phyloP scores from a whole-genome alignment of 2,113 vertebrate genomes.

The Siniperca chuatsi region DNA sequence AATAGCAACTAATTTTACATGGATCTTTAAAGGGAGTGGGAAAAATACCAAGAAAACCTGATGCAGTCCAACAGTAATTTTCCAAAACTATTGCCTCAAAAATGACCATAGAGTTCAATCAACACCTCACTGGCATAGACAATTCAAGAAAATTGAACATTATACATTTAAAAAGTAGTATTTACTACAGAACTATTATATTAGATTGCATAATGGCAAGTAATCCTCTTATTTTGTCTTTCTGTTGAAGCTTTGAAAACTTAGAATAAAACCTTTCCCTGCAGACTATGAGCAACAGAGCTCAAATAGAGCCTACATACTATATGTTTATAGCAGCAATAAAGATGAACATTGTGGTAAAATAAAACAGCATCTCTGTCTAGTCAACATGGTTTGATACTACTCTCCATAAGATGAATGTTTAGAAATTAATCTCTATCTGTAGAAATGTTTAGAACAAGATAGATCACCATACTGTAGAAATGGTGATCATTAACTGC shows the following conservation, averaged over 20 bases:
- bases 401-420: background rate
- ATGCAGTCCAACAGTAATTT: background rate
- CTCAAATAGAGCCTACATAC: background rate
- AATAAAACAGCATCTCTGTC: background rate
- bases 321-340: background rate
- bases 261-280: slow-evolving; percentile 6
- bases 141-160: background rate
- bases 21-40: background rate
- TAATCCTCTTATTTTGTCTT: slow-evolving; percentile 27
- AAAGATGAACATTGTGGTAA: background rate
- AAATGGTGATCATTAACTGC: background rate
- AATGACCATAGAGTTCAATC: background rate
- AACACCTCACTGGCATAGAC: background rate
- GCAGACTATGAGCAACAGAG: background rate
- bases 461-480: background rate
- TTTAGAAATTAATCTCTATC: background rate
- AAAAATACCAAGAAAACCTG: slow-evolving; percentile 3
- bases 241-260: background rate
- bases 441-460: background rate
- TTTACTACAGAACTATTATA: background rate
- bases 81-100: background rate
- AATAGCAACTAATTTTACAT: background rate
- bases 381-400: background rate
- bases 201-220: background rate
- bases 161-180: background rate